phyloP scores from a whole-genome alignment of 2,113 vertebrate species.

The Lynx canadensis region DNA sequence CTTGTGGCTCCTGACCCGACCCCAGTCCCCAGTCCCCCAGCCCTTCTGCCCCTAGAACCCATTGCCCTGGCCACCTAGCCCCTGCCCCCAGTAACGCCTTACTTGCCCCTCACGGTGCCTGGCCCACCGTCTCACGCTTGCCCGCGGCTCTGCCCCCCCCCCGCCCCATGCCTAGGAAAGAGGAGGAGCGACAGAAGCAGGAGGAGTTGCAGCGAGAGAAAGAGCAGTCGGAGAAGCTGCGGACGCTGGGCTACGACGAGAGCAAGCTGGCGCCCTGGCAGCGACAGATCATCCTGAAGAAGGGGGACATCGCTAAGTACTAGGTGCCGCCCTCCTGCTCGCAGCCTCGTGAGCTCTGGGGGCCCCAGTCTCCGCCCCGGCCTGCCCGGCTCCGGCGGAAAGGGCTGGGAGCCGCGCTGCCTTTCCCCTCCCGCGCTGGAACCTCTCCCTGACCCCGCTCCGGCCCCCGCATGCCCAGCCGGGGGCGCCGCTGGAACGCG shows the following conservation, averaged over 20 bases:
- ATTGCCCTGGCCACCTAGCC: background rate
- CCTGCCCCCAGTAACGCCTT: background rate
- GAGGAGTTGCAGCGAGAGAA: constrained; percentile 92
- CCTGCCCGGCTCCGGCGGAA: background rate
- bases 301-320: constrained; percentile 96
- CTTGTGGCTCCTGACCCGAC: background rate
- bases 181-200: constrained; percentile 89
- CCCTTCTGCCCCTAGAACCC: background rate
- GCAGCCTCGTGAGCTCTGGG: background rate
- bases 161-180: constrained; percentile 87
- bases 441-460: background rate
- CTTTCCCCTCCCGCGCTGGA: constrained; percentile 5
- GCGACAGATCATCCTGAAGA: constrained; percentile 97
- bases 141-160: background rate
- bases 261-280: constrained; percentile 98
- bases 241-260: constrained; percentile 97
- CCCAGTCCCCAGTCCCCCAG: background rate
- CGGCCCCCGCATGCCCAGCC: background rate
- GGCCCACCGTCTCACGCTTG: background rate
- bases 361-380: background rate
- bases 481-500: background rate
- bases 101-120: background rate
- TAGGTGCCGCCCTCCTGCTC: constrained; percentile 72
- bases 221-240: constrained; percentile 94
- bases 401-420: background rate